Evolutionary conservation across 2,888 invertebrate genomes (phyloP).

Genomic region (Xestia c-nigrum): DNA sequence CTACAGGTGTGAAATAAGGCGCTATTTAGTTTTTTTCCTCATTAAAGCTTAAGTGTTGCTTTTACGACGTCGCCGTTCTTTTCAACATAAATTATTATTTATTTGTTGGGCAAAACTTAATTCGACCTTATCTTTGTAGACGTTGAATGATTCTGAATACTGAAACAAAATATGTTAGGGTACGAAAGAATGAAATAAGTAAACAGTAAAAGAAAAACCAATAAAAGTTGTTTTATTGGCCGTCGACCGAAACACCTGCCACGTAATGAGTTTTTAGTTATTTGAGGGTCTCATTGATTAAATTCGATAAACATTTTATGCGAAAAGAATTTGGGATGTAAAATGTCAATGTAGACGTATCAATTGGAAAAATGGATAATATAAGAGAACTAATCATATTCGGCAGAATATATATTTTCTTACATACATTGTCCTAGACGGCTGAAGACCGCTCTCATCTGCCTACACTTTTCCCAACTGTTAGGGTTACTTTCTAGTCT

Average conservation of each 20-base stretch:
- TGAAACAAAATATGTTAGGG: constrained; percentile 69
- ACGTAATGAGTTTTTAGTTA: constrained; percentile 83
- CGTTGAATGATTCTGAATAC: constrained; percentile 54
- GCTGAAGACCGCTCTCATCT: not conserved
- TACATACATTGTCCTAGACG: not conserved
- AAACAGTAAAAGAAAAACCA: constrained; percentile 81
- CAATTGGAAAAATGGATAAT: not conserved
- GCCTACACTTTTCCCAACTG: not conserved
- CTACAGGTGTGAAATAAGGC: constrained; percentile 58
- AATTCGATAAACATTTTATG: constrained; percentile 58
- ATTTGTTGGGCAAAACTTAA: constrained; percentile 10
- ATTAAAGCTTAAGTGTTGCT: constrained; percentile 24
- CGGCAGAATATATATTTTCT: not conserved
- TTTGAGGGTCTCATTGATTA: constrained; percentile 68
- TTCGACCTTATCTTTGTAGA: constrained; percentile 12
- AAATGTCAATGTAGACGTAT: not conserved
- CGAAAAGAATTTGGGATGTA: constrained; percentile 15
- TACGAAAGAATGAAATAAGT: constrained; percentile 75
- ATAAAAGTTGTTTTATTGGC: constrained; percentile 85
- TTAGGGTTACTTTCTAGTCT: not conserved
- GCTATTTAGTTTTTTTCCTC: constrained; percentile 39
- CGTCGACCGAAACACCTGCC: constrained; percentile 81
- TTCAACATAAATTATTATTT: constrained; percentile 25
- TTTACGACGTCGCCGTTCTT: constrained; percentile 24
- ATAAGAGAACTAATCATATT: not conserved